These are phyloP conservation scores for Carassius auratus DNA, from an alignment of 2,113 vertebrate genomes.

Conservation along the genomic window DNA sequence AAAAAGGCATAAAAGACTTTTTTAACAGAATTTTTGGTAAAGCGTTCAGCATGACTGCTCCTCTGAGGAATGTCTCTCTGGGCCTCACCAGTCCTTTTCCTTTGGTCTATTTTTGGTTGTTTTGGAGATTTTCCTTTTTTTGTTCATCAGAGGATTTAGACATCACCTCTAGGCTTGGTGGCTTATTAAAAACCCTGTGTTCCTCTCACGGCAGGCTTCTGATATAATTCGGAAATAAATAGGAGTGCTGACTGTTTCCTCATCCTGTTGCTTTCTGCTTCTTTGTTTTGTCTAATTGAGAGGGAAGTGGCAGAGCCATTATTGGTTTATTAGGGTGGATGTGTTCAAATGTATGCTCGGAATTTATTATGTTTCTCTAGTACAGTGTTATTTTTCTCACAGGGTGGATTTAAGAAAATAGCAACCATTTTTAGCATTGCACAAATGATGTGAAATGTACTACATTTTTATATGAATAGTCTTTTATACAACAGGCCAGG, in stretches of 20 bases:
- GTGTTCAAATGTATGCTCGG: slow-evolving; percentile 30
- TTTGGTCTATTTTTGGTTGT: not conserved
- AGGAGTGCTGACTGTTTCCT: not conserved
- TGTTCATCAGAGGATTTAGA: slow-evolving; percentile 40
- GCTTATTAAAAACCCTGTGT: slow-evolving; percentile 44
- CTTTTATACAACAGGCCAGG: not conserved
- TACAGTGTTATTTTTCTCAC: slow-evolving; percentile 53
- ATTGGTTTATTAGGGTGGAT: slow-evolving; percentile 58
- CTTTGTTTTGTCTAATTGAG: slow-evolving; percentile 35
- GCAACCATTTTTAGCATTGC: not conserved
- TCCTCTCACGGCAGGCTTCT: not conserved
- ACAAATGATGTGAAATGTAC: not conserved
- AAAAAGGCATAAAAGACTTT: not conserved
- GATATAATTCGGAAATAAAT: slow-evolving; percentile 19
- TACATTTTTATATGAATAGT: slow-evolving; percentile 13
- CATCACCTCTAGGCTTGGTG: slow-evolving; percentile 41
- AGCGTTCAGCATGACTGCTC: not conserved
- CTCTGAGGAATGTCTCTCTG: not conserved
- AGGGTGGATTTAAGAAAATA: slow-evolving; percentile 24
- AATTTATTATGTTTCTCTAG: slow-evolving; percentile 55
- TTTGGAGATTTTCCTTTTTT: slow-evolving; percentile 26
- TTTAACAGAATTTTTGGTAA: not conserved
- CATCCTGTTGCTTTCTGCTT: slow-evolving; percentile 50
- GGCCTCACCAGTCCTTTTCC: not conserved
- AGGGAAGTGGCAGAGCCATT: slow-evolving; percentile 59